A percentile compares a stretch with the other conserved stretches of the same genome.
These are phyloP conservation scores for Drosophila glabriapex DNA, from an alignment of 2,888 invertebrate species.

Conservation along the genomic window DNA sequence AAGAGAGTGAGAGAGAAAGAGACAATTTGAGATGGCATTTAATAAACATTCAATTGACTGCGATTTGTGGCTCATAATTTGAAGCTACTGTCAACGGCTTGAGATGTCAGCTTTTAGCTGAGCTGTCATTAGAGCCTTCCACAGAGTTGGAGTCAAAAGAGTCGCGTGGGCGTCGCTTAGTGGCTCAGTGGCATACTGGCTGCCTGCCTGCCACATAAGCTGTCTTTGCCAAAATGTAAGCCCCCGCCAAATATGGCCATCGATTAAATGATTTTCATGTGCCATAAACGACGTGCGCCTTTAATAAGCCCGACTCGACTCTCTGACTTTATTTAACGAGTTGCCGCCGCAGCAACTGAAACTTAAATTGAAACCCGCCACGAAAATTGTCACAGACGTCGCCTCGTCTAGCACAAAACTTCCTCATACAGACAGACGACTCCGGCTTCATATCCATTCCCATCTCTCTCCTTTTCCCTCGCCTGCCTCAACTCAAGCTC, in stretches of 20 bases:
- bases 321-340: slow-evolving; percentile 65
- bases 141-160: slow-evolving; percentile 27
- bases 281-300: slow-evolving; percentile 81
- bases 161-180: slow-evolving; percentile 52
- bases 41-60: slow-evolving; percentile 63
- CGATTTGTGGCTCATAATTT: slow-evolving; percentile 71
- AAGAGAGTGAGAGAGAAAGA: background rate
- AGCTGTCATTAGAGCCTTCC: slow-evolving; percentile 64
- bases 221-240: slow-evolving; percentile 60
- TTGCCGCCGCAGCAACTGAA: slow-evolving; percentile 53
- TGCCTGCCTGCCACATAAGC: slow-evolving; percentile 43
- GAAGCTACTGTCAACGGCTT: slow-evolving; percentile 65
- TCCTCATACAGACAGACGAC: slow-evolving; percentile 12
- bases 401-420: slow-evolving; percentile 52
- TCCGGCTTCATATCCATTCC: slow-evolving; percentile 12
- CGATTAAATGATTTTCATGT: slow-evolving; percentile 81
- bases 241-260: slow-evolving; percentile 75
- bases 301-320: slow-evolving; percentile 67
- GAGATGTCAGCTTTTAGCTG: slow-evolving; percentile 42
- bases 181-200: background rate
- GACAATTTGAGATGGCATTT: slow-evolving; percentile 50
- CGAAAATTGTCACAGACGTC: slow-evolving; percentile 74
- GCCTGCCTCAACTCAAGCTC: background rate
- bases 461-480: slow-evolving; percentile 6
- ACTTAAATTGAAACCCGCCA: slow-evolving; percentile 62